Conservation (phyloP, 64 coral and sea anemone species). For the Montipora efflorescens region DNA sequence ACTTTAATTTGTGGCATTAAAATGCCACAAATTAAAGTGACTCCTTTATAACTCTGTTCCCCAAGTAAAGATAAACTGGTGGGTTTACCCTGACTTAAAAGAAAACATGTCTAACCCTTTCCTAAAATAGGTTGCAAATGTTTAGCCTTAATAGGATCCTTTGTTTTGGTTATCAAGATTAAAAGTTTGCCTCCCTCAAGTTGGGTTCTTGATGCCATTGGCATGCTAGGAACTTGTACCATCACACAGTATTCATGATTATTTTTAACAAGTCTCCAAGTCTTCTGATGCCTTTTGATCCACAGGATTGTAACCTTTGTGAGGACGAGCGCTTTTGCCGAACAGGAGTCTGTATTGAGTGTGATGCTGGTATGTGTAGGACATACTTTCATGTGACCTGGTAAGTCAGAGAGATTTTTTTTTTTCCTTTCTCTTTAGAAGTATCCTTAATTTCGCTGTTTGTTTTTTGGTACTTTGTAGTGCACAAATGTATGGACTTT, state of each 20-base stretch:
- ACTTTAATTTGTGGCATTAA: no score
- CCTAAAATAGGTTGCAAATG: no score
- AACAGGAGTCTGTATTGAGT: conserved; percentile 87
- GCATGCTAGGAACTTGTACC: no score
- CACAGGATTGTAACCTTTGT: conserved; percentile 90
- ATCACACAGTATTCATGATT: not conserved
- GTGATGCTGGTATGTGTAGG: conserved; percentile 95
- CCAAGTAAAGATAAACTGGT: no score
- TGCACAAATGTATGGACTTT: conserved; percentile 95
- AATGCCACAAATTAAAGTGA: no score
- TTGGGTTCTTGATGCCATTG: no score
- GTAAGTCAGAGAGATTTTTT: conserved; percentile 17
- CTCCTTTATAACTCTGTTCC: no score
- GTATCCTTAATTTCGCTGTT: not conserved
- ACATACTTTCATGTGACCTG: conserved; percentile 96
- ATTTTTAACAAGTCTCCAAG: not conserved
- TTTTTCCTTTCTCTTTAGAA: not conserved
- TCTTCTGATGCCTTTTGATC: not conserved
- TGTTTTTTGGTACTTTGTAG: conserved; percentile 23
- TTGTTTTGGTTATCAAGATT: no score
- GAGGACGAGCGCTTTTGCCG: conserved; percentile 92
- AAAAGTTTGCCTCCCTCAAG: no score
- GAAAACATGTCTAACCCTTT: no score
- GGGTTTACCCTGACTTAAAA: no score
- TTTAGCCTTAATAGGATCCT: no score